Base-by-base conservation (phyloP, 1,140 invertebrate species). In the Chymomyza costata region DNA sequence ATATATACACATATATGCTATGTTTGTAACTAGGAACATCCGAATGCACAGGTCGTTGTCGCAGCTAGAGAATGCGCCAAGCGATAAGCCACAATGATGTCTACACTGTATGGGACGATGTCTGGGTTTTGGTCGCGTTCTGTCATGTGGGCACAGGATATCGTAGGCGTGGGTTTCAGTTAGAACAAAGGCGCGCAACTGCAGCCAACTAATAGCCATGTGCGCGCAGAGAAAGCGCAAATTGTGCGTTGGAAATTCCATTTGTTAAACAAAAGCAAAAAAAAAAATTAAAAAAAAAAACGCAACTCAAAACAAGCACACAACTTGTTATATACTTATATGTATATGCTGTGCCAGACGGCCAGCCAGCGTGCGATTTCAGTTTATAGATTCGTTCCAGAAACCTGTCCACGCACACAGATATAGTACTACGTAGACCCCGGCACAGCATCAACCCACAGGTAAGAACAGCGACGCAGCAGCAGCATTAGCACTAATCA, bases 361-460 rank as follows among this genome's bases (percentile, higher is more conserved):
- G n/a, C 56, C 34, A 49, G 41, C 28, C 48, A 56, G 68, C 54
- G 53, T 71, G 71, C 73, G 55, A 78, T 80, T 65, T 64, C 50
- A 55, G 66, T 64, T 71, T 78, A 80, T 80, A 80, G 66, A 76
- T 76, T 76, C 73, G 71, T 76, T 76, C 73, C 71, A 78, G 25
- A 78, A 80, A 78, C 71, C 73, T 78, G 71, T n/a, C n/a, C n/a
- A n/a, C n/a, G n/a, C n/a, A n/a, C n/a, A n/a, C n/a, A n/a, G n/a
- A n/a, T n/a, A n/a, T n/a, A n/a, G n/a, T 78, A 65, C 57, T 38
- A 52, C 38, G 38, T 52, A 32, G 28, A 50, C 32, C 6, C n/a
- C 14, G 47, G 15, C 60, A 5, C 6, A 34, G 48, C 59, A 64
- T 53, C n/a, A n/a, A n/a, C 65, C 67, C 63, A 64, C 73, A 78